These are phyloP conservation scores for Petrocephalus zakoni DNA, from an alignment of 2,113 vertebrate genomes.

Conservation along the genomic window DNA sequence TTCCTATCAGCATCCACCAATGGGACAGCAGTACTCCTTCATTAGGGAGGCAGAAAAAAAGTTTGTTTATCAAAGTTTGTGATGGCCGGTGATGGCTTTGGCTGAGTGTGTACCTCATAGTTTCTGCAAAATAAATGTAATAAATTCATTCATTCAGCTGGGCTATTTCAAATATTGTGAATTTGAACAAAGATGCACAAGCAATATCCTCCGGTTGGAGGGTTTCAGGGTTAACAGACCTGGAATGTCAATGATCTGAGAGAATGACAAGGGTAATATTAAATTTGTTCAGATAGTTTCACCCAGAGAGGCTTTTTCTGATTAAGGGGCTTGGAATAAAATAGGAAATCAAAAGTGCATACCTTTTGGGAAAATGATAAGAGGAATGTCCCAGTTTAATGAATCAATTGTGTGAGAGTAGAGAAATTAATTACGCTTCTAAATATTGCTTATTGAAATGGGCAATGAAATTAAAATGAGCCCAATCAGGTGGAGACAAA, in stretches of 20 bases:
- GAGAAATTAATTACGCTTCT: conserved; percentile 65
- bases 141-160: background rate
- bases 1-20: background rate
- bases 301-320: conserved; percentile 46
- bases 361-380: conserved; percentile 61
- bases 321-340: conserved; percentile 59
- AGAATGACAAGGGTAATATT: conserved; percentile 55
- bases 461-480: conserved; percentile 59
- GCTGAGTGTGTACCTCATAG: background rate
- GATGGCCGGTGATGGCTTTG: background rate
- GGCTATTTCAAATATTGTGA: background rate
- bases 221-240: conserved; percentile 60
- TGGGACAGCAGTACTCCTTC: background rate
- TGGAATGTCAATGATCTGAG: conserved; percentile 49
- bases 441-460: conserved; percentile 62
- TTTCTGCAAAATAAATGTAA: background rate
- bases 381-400: conserved; percentile 59
- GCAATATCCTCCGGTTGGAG: conserved; percentile 14
- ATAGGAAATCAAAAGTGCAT: conserved; percentile 58
- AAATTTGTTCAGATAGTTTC: conserved; percentile 59
- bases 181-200: background rate
- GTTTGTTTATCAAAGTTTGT: conserved; percentile 4
- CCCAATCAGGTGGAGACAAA: conserved; percentile 53
- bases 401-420: conserved; percentile 65
- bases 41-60: background rate